A percentile compares a stretch with the other conserved stretches of the same genome.
phyloP scores from a whole-genome alignment of 2,888 invertebrate genomes.

The Axea sp. region DNA sequence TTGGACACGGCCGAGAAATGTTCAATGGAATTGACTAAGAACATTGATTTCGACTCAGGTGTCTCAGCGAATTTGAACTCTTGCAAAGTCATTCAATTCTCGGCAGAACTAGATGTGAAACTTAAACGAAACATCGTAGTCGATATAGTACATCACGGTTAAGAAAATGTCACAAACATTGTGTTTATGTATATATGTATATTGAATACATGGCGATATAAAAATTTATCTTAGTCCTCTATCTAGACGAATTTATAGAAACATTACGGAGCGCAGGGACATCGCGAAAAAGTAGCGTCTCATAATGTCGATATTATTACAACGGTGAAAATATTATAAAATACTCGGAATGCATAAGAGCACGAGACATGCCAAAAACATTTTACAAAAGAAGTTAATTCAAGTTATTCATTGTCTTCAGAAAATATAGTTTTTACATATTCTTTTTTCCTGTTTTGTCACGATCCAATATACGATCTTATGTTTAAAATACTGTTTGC shows the following conservation, averaged over 20 bases:
- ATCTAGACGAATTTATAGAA: conserved; percentile 67
- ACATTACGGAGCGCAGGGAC: conserved; percentile 65
- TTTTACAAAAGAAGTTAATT: conserved; percentile 38
- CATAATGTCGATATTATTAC: conserved; percentile 34
- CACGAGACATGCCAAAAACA: conserved; percentile 40
- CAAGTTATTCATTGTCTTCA: conserved; percentile 32
- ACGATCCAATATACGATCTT: conserved; percentile 48
- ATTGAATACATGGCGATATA: conserved; percentile 46
- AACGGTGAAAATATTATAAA: conserved; percentile 41
- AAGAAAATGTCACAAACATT: conserved; percentile 56
- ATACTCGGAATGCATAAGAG: conserved; percentile 35
- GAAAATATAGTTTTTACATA: conserved; percentile 53
- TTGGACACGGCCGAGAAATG: conserved; percentile 25
- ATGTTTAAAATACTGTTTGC: too few relatives aligned
- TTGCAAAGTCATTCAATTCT: conserved; percentile 42
- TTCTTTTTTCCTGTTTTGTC: conserved; percentile 25
- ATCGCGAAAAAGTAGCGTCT: conserved; percentile 60
- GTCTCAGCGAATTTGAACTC: conserved; percentile 36
- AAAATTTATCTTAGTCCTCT: conserved; percentile 44
- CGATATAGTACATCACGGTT: conserved; percentile 59
- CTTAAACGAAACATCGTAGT: conserved; percentile 65
- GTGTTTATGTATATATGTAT: conserved; percentile 47
- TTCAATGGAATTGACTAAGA: conserved; percentile 47
- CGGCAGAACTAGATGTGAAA: conserved; percentile 29
- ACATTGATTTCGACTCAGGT: conserved; percentile 52